Conservation (phyloP, 2,113 vertebrate species). For the Xenopus borealis region DNA sequence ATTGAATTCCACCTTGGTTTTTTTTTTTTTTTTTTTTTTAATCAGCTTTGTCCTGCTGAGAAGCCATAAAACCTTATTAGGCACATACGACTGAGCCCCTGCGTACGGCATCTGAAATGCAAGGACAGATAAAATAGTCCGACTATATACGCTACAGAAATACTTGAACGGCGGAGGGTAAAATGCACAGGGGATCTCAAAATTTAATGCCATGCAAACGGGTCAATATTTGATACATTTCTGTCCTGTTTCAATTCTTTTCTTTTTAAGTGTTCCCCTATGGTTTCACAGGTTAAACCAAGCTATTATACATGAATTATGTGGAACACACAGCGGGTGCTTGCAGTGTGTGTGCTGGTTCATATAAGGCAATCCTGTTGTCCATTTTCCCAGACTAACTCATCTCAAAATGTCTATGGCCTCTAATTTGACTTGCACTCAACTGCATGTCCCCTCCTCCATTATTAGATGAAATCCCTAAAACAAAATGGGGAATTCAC, state of each 20-base stretch:
- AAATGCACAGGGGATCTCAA: background rate
- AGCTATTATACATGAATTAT: slow-evolving; percentile 6
- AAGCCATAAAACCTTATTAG: slow-evolving; percentile 21
- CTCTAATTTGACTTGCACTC: too few relatives aligned
- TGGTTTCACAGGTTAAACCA: slow-evolving; percentile 10
- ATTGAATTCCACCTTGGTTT: too few relatives aligned
- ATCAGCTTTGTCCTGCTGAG: slow-evolving; percentile 20
- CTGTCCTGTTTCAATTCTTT: background rate
- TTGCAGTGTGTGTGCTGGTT: background rate
- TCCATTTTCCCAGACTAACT: too few relatives aligned
- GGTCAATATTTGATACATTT: slow-evolving; percentile 28
- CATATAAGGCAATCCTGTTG: background rate
- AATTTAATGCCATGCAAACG: slow-evolving; percentile 12
- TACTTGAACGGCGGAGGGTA: slow-evolving; percentile 6
- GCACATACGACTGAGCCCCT: background rate
- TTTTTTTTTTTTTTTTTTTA: background rate
- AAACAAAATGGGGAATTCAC: too few relatives aligned
- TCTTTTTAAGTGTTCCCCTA: slow-evolving; percentile 17
- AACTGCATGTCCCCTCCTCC: too few relatives aligned
- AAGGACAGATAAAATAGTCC: slow-evolving; percentile 10
- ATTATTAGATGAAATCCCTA: too few relatives aligned
- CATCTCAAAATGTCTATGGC: too few relatives aligned
- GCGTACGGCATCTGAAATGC: slow-evolving; percentile 16
- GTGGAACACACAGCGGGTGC: background rate
- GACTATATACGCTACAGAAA: slow-evolving; percentile 19